A percentile compares a stretch with the other conserved stretches of the same genome.
phyloP scores from a whole-genome alignment of 2,113 vertebrate genomes.

The Gobiocypris rarus region DNA sequence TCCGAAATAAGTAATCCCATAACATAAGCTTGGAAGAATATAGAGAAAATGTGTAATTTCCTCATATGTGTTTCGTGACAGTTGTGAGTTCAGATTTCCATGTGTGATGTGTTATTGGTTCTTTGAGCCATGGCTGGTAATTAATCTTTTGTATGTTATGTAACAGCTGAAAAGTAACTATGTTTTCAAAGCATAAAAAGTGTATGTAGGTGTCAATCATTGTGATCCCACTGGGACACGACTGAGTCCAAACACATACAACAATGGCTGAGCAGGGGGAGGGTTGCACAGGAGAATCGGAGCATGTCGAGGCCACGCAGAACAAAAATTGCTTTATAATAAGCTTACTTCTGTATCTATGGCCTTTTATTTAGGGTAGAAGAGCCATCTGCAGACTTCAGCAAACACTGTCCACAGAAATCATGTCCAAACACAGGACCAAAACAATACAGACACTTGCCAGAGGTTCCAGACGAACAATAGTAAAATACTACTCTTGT shows the following conservation, averaged over 20 bases:
- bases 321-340: constrained; percentile 42
- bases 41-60: not conserved
- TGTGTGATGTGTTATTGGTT: not conserved
- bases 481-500: constrained; percentile 27
- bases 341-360: constrained; percentile 33
- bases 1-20: not conserved
- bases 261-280: constrained; percentile 50
- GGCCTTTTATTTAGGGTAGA: constrained; percentile 43
- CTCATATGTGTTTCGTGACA: not conserved
- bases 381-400: constrained; percentile 48
- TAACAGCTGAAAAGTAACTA: constrained; percentile 12
- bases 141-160: not conserved
- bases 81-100: not conserved
- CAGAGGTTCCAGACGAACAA: constrained; percentile 23
- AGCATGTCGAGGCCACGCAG: constrained; percentile 26
- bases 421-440: constrained; percentile 62
- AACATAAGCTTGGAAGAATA: not conserved
- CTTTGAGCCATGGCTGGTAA: constrained; percentile 2
- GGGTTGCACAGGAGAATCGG: constrained; percentile 51
- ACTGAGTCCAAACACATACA: constrained; percentile 23
- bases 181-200: constrained; percentile 28
- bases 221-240: constrained; percentile 11
- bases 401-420: constrained; percentile 58
- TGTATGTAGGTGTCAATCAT: constrained; percentile 28
- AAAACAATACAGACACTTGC: constrained; percentile 31